Conservation (phyloP, 2,888 invertebrate species). For the Sepiola atlantica region DNA sequence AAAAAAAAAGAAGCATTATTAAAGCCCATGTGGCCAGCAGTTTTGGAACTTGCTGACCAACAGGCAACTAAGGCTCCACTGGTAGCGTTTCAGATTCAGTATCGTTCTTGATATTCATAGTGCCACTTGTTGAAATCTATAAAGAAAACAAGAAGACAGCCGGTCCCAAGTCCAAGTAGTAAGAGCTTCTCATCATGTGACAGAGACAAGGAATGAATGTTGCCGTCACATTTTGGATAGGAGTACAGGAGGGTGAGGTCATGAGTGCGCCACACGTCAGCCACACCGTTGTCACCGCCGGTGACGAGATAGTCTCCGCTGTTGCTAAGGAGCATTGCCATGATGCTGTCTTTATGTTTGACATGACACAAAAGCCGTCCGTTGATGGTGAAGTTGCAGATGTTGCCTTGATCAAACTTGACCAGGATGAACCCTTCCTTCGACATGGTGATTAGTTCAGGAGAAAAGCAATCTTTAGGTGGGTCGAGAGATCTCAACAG, state of each 20-base stretch:
- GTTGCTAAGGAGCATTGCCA: conserved; percentile 89
- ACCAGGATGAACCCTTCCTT: conserved; percentile 96
- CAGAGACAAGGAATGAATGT: conserved; percentile 93
- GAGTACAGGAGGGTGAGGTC: conserved; percentile 97
- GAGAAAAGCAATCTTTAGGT: conserved; percentile 79
- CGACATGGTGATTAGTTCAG: conserved; percentile 93
- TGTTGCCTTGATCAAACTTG: conserved; percentile 91
- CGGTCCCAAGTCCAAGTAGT: conserved; percentile 95
- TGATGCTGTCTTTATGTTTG: conserved; percentile 94
- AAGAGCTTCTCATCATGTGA: conserved; percentile 99
- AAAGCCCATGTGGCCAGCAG: background rate
- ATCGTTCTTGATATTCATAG: conserved; percentile 75
- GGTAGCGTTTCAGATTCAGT: conserved; percentile 52
- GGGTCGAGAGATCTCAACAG: conserved; percentile 91
- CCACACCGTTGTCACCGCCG: conserved; percentile 96
- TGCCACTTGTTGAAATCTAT: conserved; percentile 93
- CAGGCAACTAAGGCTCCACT: conserved; percentile 34
- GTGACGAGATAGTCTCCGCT: conserved; percentile 99
- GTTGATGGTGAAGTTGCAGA: conserved; percentile 95
- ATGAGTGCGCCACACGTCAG: conserved; percentile 98
- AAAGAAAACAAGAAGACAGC: conserved; percentile 98
- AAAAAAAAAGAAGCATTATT: background rate
- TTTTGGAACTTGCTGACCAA: background rate
- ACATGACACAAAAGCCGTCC: conserved; percentile 91
- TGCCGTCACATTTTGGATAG: conserved; percentile 96